Percentiles rank a stretch among this genome's conserved stretches.
Evolutionary conservation across 2,113 vertebrate genomes (phyloP).

Genomic region (Myiopsitta monachus): DNA sequence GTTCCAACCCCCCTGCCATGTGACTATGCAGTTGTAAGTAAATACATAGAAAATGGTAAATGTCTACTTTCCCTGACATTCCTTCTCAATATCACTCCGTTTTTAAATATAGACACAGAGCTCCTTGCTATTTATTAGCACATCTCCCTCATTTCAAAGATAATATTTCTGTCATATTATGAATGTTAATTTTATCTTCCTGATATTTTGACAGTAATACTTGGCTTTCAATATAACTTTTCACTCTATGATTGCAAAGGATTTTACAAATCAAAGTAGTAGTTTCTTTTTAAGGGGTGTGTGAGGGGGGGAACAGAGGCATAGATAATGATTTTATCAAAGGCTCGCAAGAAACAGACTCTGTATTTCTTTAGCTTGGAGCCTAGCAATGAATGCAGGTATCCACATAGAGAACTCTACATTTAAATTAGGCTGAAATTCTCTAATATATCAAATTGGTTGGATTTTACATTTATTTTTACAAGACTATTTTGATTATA

Average conservation of each 20-base stretch:
- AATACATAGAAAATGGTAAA: neutral
- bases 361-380: neutral
- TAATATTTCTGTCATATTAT: slow-evolving; percentile 22
- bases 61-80: neutral
- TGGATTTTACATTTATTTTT: neutral
- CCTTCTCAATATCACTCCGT: neutral
- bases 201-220: slow-evolving; percentile 28
- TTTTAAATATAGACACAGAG: neutral
- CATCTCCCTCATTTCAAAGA: neutral
- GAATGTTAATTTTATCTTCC: slow-evolving; percentile 20
- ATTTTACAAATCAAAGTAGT: neutral
- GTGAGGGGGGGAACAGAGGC: neutral
- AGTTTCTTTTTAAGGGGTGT: neutral
- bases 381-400: neutral
- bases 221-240: slow-evolving; percentile 34
- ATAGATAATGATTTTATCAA: neutral
- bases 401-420: neutral
- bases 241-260: neutral
- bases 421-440: neutral
- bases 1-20: neutral
- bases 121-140: neutral
- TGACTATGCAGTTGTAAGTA: neutral
- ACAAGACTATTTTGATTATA: neutral
- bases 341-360: neutral
- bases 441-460: neutral